A percentile compares a stretch with the other conserved stretches of the same genome.
These are phyloP conservation scores for Aurelia sp. DNA, from an alignment of 30 jellyfish, hydroid and myxozoan species.

Conservation along the genomic window DNA sequence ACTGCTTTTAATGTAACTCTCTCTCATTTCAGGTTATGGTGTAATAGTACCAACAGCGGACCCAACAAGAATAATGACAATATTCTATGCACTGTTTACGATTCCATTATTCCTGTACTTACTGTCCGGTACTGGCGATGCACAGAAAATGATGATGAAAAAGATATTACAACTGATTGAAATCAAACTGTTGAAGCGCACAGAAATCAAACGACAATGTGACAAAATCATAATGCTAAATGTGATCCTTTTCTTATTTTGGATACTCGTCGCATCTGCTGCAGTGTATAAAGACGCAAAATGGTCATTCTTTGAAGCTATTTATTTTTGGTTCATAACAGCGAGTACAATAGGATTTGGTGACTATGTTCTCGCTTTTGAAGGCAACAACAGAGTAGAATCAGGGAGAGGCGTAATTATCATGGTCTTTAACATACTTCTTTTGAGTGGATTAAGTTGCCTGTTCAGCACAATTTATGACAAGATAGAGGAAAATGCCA, in stretches of 20 bases:
- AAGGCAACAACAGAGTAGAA: slow-evolving; percentile 36
- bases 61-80: slow-evolving; percentile 16
- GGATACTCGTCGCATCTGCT: slow-evolving; percentile 22
- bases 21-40: slow-evolving; percentile 29
- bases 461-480: slow-evolving; percentile 50
- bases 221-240: slow-evolving; percentile 15
- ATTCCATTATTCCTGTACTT: slow-evolving; percentile 38
- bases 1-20: background rate
- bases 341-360: slow-evolving; percentile 77
- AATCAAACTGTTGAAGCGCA: slow-evolving; percentile 31
- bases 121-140: slow-evolving; percentile 38
- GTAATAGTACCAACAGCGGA: slow-evolving; percentile 46
- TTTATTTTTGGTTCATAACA: slow-evolving; percentile 64
- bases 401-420: background rate
- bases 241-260: slow-evolving; percentile 1
- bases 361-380: slow-evolving; percentile 48
- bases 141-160: slow-evolving; percentile 10
- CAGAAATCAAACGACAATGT: background rate
- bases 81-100: slow-evolving; percentile 23
- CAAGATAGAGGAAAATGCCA: slow-evolving; percentile 31
- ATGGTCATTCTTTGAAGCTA: slow-evolving; percentile 38
- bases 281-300: background rate
- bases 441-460: slow-evolving; percentile 56
- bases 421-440: slow-evolving; percentile 16
- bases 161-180: slow-evolving; percentile 13